Percentiles rank a stretch among this genome's conserved stretches.
These are phyloP conservation scores for Drosophila yooni DNA, from an alignment of 2,888 invertebrate species.

Conservation along the genomic window DNA sequence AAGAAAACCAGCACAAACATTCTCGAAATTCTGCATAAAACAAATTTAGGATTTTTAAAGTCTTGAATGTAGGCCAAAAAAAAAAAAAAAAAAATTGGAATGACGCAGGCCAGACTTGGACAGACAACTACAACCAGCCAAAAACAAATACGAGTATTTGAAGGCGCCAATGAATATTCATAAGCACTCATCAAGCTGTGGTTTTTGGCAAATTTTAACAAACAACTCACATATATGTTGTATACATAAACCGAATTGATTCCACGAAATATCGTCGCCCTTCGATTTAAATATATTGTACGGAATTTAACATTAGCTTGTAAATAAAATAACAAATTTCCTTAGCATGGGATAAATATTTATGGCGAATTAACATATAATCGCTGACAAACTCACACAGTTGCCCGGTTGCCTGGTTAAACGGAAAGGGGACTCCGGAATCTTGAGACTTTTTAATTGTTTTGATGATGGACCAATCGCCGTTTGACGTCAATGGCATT, in stretches of 20 bases:
- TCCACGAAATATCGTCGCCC: slow-evolving; percentile 37
- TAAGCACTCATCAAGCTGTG: slow-evolving; percentile 31
- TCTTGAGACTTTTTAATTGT: slow-evolving; percentile 65
- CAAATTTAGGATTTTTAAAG: slow-evolving; percentile 4
- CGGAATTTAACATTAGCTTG: slow-evolving; percentile 46
- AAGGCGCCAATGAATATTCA: slow-evolving; percentile 74
- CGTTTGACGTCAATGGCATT: slow-evolving; percentile 74
- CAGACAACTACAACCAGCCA: slow-evolving; percentile 13
- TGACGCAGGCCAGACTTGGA: slow-evolving; percentile 26
- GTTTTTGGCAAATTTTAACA: slow-evolving; percentile 28
- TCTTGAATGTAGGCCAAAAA: slow-evolving; percentile 59
- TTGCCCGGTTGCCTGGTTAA: slow-evolving; percentile 20
- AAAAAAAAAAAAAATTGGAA: neutral
- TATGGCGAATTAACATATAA: slow-evolving; percentile 54
- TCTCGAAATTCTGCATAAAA: slow-evolving; percentile 17
- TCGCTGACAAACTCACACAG: slow-evolving; percentile 17
- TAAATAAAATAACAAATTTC: slow-evolving; percentile 53
- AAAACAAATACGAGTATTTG: slow-evolving; percentile 30
- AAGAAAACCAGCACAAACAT: neutral
- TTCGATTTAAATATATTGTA: slow-evolving; percentile 35
- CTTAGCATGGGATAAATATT: slow-evolving; percentile 50
- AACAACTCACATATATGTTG: slow-evolving; percentile 20
- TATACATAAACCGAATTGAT: slow-evolving; percentile 8
- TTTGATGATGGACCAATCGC: slow-evolving; percentile 57
- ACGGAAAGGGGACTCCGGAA: slow-evolving; percentile 21